phyloP scores from a whole-genome alignment of 2,113 vertebrate species.

The Manacus vitellinus region DNA sequence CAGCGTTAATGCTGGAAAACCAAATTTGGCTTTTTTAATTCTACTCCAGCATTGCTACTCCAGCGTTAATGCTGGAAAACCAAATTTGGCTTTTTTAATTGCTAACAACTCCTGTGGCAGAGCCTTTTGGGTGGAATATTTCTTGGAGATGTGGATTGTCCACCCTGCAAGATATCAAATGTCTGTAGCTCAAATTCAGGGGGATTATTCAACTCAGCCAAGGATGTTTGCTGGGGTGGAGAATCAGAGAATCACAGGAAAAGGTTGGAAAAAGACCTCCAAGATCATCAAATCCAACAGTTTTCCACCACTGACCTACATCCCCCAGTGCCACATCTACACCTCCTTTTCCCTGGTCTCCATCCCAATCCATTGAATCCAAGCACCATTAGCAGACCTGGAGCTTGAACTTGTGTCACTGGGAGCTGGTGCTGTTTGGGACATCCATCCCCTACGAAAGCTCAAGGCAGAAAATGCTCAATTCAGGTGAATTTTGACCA shows the following conservation, averaged over 20 bases:
- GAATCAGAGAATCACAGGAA: background rate
- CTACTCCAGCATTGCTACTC: background rate
- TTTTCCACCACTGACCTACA: background rate
- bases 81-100: background rate
- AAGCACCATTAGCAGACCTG: background rate
- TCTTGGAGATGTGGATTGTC: background rate
- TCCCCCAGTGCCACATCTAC: background rate
- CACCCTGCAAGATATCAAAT: fast-evolving
- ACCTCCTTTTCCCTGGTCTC: background rate
- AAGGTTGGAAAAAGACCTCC: background rate
- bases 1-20: background rate
- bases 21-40: background rate
- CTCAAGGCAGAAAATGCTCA: background rate
- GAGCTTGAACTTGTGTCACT: background rate
- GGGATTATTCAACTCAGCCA: background rate
- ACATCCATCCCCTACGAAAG: background rate
- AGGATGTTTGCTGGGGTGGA: background rate
- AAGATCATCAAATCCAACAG: background rate
- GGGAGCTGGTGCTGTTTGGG: background rate
- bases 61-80: background rate
- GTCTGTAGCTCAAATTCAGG: background rate
- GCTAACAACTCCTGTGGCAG: background rate
- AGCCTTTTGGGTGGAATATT: background rate
- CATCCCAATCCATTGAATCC: background rate
- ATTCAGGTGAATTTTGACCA: background rate